Evolutionary conservation across 2,888 invertebrate species (phyloP).

Genomic region (Cephus rjabovi): DNA sequence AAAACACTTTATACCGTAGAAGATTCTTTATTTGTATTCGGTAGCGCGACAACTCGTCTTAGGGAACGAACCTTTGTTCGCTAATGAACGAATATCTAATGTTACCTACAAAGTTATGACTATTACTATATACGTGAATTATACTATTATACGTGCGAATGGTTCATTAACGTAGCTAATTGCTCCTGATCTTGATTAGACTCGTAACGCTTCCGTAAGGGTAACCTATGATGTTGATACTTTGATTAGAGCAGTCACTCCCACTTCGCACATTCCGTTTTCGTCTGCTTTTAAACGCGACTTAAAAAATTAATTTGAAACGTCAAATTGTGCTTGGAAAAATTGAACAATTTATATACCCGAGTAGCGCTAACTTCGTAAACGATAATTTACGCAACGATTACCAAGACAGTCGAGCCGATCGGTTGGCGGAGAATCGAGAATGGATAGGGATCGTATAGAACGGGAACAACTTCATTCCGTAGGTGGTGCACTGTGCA

Average conservation of each 20-base stretch:
- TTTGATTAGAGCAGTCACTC: background rate
- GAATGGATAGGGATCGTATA: slow-evolving; percentile 29
- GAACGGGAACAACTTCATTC: slow-evolving; percentile 52
- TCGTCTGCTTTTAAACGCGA: background rate
- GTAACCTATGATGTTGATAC: background rate
- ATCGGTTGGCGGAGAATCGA: slow-evolving; percentile 33
- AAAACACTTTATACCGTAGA: background rate
- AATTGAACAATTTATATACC: background rate
- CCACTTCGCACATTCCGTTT: too few relatives aligned
- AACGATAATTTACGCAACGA: background rate
- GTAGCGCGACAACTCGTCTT: background rate
- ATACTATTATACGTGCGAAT: background rate
- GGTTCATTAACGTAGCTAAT: background rate
- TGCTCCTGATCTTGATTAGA: background rate
- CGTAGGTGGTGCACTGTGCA: slow-evolving; percentile 51
- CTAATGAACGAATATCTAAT: background rate
- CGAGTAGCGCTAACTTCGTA: background rate
- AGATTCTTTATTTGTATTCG: background rate
- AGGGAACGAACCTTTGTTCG: background rate
- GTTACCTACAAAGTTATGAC: background rate
- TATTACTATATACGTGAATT: background rate
- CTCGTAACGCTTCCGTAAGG: background rate
- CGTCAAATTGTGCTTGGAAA: background rate
- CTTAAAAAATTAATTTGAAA: background rate
- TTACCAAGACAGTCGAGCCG: slow-evolving; percentile 1